phyloP scores from a whole-genome alignment of 1,140 invertebrate species.

The Drosophila kohkoa region DNA sequence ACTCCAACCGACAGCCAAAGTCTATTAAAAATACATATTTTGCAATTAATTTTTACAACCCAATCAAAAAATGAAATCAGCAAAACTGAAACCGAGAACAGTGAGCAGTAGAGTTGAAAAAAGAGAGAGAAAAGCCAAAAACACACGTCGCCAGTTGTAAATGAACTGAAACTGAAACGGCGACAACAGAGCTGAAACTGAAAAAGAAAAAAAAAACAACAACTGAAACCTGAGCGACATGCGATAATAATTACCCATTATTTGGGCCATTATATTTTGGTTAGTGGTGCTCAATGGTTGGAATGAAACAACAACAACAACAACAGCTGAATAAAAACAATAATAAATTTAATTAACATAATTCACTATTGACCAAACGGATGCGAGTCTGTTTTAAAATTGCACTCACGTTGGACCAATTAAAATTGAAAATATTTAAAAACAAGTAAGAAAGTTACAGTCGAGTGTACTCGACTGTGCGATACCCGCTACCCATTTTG shows the following conservation, averaged over 20 bases:
- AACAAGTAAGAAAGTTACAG: not conserved
- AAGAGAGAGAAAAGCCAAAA: not conserved
- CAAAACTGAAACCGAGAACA: constrained; percentile 7
- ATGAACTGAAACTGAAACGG: constrained; percentile 27
- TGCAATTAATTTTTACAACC: constrained; percentile 47
- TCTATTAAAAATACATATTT: constrained; percentile 51
- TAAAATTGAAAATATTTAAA: constrained; percentile 29
- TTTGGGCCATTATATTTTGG: constrained; percentile 34
- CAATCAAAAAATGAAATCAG: constrained; percentile 40
- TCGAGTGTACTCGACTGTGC: too few species aligned
- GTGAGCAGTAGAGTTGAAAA: too few species aligned
- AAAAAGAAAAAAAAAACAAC: constrained; percentile 9
- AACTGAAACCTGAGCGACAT: constrained; percentile 25
- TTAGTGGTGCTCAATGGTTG: constrained; percentile 12
- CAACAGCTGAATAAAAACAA: constrained; percentile 5
- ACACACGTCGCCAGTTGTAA: constrained; percentile 43
- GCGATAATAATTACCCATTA: constrained; percentile 45
- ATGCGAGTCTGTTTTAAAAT: constrained; percentile 26
- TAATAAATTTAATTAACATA: constrained; percentile 42
- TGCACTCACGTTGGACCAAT: constrained; percentile 44
- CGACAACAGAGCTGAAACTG: constrained; percentile 4
- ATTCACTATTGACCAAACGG: constrained; percentile 25
- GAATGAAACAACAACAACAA: not conserved
- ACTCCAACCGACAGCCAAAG: not conserved
- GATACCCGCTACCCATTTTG: too few species aligned